These are phyloP conservation scores for Melospiza melodia DNA, from an alignment of 2,113 vertebrate species.

Conservation along the genomic window DNA sequence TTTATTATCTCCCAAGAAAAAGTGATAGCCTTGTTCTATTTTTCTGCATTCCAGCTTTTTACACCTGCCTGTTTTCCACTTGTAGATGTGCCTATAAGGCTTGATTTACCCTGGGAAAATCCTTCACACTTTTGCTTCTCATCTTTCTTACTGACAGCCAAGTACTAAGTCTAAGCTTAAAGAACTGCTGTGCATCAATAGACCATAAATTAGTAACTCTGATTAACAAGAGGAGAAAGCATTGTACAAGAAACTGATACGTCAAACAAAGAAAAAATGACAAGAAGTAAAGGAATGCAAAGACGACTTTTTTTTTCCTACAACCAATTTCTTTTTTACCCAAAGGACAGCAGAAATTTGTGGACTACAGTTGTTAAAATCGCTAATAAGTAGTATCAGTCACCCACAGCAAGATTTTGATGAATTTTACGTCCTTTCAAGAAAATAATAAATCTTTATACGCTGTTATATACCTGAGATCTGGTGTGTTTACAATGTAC, in stretches of 20 bases:
- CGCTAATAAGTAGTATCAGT: background rate
- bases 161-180: background rate
- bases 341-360: background rate
- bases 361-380: background rate
- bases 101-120: background rate
- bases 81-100: background rate
- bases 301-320: background rate
- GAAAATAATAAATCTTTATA: background rate
- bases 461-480: background rate
- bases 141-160: background rate
- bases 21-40: background rate
- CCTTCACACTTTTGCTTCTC: background rate
- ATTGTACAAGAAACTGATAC: background rate
- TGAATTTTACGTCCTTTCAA: background rate
- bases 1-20: background rate
- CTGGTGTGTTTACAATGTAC: background rate
- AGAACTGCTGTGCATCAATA: background rate
- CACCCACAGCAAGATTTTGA: background rate
- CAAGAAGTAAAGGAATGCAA: background rate
- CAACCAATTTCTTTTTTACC: background rate
- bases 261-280: background rate
- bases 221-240: background rate
- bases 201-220: slow-evolving; percentile 5
- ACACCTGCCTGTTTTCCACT: background rate
- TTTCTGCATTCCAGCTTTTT: background rate